Conservation (phyloP, 2,888 invertebrate genomes). For the Panopea generosa region DNA sequence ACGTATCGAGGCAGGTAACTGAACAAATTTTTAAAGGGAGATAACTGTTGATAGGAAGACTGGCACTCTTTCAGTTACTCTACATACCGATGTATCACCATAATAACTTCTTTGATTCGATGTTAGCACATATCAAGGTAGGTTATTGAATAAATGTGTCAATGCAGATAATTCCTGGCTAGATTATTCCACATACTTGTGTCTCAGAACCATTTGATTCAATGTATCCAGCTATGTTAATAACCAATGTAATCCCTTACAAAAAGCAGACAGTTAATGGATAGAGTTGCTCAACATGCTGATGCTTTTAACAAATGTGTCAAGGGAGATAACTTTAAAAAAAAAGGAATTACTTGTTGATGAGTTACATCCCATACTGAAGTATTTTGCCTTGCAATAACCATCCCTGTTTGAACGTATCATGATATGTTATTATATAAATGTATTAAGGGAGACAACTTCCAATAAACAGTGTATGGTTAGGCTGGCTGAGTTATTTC, state of each 20-base stretch:
- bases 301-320: slow-evolving; percentile 80
- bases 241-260: too few relatives aligned
- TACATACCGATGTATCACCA: slow-evolving; percentile 82
- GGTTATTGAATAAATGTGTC: too few relatives aligned
- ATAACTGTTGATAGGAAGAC: slow-evolving; percentile 5
- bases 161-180: slow-evolving; percentile 9
- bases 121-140: slow-evolving; percentile 82
- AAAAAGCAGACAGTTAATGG: too few relatives aligned
- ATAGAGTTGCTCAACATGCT: too few relatives aligned
- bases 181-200: too few relatives aligned
- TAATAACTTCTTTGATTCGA: slow-evolving; percentile 83
- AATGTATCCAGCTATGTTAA: too few relatives aligned
- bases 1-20: slow-evolving; percentile 76
- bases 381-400: background rate
- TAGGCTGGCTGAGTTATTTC: too few relatives aligned
- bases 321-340: slow-evolving; percentile 69
- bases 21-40: too few relatives aligned
- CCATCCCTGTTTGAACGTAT: slow-evolving; percentile 79
- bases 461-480: slow-evolving; percentile 16
- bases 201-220: too few relatives aligned
- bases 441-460: too few relatives aligned
- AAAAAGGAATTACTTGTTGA: too few relatives aligned
- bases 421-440: slow-evolving; percentile 69
- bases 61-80: slow-evolving; percentile 77
- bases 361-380: slow-evolving; percentile 6